phyloP scores from a whole-genome alignment of 2,888 invertebrate genomes.

The Steinernema carpocapsae region DNA sequence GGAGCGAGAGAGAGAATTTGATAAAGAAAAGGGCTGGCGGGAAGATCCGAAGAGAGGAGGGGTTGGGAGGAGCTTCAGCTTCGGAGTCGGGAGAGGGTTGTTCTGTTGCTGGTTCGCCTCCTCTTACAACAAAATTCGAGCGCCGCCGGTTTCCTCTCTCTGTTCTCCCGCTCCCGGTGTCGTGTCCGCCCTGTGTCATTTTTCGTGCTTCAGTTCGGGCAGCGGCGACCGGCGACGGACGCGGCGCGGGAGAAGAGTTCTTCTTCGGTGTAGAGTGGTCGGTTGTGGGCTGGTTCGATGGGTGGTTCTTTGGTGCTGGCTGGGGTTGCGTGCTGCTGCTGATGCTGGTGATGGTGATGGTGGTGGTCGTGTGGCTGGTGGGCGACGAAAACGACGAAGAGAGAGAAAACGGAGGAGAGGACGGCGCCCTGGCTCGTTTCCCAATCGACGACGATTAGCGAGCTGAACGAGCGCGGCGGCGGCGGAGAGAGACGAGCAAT shows the following conservation, averaged over 20 bases:
- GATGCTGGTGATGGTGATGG: not conserved
- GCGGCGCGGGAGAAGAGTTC: not conserved
- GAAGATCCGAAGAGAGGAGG: too few species aligned
- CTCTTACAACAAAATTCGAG: slow-evolving; percentile 8
- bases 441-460: slow-evolving; percentile 25
- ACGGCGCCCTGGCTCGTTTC: slow-evolving; percentile 34
- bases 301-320: slow-evolving; percentile 18
- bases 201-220: not conserved
- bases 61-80: too few species aligned
- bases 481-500: slow-evolving; percentile 11
- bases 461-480: not conserved
- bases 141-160: not conserved
- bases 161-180: not conserved
- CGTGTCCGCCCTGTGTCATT: not conserved
- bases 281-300: not conserved
- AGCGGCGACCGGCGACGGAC: not conserved
- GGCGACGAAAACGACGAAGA: not conserved
- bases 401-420: slow-evolving; percentile 28
- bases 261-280: too few species aligned
- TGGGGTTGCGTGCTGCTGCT: not conserved
- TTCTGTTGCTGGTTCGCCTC: too few species aligned
- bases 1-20: too few species aligned
- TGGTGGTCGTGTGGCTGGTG: not conserved
- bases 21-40: too few species aligned
- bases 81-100: too few species aligned